These are phyloP conservation scores for Caenorhabditis tropicalis DNA, from an alignment of 1,140 invertebrate genomes.

Conservation along the genomic window DNA sequence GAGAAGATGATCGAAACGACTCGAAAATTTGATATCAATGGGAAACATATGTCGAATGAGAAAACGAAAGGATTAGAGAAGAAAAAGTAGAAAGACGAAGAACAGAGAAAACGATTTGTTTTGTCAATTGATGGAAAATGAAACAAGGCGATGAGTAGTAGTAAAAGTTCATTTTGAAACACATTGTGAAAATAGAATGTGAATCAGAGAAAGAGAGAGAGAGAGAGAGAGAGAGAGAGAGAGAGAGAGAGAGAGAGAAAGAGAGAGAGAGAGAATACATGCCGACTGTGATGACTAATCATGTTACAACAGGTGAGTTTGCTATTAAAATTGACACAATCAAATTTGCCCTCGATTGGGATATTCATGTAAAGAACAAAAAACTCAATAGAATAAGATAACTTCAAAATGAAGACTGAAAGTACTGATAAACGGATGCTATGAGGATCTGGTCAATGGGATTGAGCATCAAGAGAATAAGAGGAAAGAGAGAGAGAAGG, in stretches of 20 bases:
- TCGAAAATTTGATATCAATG: slow-evolving; percentile 41
- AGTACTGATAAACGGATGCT: not conserved
- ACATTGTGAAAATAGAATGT: too few species aligned
- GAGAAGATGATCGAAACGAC: not conserved
- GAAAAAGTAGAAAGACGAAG: too few species aligned
- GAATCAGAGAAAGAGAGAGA: not conserved
- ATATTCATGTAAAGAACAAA: not conserved
- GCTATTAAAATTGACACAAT: not conserved
- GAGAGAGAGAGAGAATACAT: too few species aligned
- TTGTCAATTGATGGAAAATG: not conserved
- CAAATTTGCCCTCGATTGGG: not conserved
- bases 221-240: not conserved
- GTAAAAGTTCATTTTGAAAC: not conserved
- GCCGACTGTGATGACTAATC: slow-evolving; percentile 26
- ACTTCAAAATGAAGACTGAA: not conserved
- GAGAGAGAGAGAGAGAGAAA: not conserved
- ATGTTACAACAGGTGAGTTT: not conserved
- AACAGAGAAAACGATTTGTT: not conserved
- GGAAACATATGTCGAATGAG: slow-evolving; percentile 35
- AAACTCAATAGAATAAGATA: too few species aligned
- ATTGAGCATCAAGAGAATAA: not conserved
- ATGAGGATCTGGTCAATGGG: not conserved
- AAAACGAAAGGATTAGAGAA: not conserved
- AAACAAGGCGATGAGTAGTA: not conserved
- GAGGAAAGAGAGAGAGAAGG: not conserved